Evolutionary conservation across 2,113 vertebrate genomes (phyloP), one percentile per base, ranked within the genome.

Genomic region (Mola mola): DNA sequence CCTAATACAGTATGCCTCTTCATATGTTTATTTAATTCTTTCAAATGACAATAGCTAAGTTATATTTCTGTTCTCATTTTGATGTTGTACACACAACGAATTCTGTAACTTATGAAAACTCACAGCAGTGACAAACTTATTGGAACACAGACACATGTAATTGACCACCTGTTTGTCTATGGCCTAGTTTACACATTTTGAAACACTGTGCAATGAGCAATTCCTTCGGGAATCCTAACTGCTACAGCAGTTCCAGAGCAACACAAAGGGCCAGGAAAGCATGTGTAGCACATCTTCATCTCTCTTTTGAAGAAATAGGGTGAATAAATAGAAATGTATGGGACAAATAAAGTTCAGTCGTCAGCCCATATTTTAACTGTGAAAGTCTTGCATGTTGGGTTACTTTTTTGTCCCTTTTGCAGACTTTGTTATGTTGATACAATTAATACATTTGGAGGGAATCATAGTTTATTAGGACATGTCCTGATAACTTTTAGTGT

Each of bases 121-220:
- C 36, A 28, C 37, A 11, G 22, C 36, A 36, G 19, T 68, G 11
- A 15, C 53, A 73, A 22, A 34, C 52, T 22, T 20, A 57, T 49
- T 29, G 11, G 25, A 21, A 6, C 41, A 51, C 17, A 51, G 41
- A 51, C 17, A 51, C 11, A 25, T 73, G 75, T 83, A 82, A 79
- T 78, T 71, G 73, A 78, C 86, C 78, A 82, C 81, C 66, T 84
- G 83, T 81, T 82, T 53, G 58, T 49, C 48, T 69, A 19, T 72
- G 78, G 65, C 79, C 82, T 71, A 69, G 53, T 80, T 85, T 82
- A 9, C 2, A 47, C 65, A 55, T 47, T 40, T 17, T 66, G 31
- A 66, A 81, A 55, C 40, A 11, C 20, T 15, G 52, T 3, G 29
- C 16, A 68, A 31, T 66, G 38, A 29, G 28, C 26, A 17, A 15